phyloP scores from a whole-genome alignment of 2,113 vertebrate genomes.

The Turdus rufiventris region DNA sequence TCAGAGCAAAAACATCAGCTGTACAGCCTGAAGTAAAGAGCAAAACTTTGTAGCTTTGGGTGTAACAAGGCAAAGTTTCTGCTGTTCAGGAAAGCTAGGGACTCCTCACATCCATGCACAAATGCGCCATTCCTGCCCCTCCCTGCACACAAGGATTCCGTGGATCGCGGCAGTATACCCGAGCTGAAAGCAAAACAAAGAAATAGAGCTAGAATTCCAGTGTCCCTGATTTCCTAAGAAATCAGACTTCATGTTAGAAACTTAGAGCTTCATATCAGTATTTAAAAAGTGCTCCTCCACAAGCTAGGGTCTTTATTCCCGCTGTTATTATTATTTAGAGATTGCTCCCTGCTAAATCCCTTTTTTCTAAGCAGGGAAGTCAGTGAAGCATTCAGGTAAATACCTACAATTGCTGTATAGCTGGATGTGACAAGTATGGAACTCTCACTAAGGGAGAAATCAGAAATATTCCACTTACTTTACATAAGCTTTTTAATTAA shows the following conservation, averaged over 20 bases:
- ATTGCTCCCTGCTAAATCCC: not conserved
- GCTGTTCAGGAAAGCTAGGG: not conserved
- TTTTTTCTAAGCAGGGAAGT: not conserved
- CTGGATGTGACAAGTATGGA: not conserved
- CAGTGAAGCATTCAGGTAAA: not conserved
- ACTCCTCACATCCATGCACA: fast-evolving
- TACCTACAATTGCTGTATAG: not conserved
- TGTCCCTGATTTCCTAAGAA: not conserved
- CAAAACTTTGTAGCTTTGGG: not conserved
- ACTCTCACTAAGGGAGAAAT: not conserved
- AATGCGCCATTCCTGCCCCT: fast-evolving
- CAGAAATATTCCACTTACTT: not conserved
- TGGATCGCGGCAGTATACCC: fast-evolving
- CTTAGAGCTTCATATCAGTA: not conserved
- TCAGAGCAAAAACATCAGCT: not conserved
- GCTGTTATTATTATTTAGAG: not conserved
- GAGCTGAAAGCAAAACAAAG: not conserved
- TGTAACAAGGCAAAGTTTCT: not conserved
- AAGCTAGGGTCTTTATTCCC: not conserved
- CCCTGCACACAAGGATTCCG: fast-evolving
- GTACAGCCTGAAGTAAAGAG: not conserved
- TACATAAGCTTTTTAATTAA: not conserved
- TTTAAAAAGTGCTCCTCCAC: not conserved
- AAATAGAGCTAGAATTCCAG: not conserved
- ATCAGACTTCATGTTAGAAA: not conserved